A percentile compares a stretch with the other conserved stretches of the same genome.
These are phyloP conservation scores for Paralichthys olivaceus DNA, from an alignment of 2,113 vertebrate species.

Conservation along the genomic window DNA sequence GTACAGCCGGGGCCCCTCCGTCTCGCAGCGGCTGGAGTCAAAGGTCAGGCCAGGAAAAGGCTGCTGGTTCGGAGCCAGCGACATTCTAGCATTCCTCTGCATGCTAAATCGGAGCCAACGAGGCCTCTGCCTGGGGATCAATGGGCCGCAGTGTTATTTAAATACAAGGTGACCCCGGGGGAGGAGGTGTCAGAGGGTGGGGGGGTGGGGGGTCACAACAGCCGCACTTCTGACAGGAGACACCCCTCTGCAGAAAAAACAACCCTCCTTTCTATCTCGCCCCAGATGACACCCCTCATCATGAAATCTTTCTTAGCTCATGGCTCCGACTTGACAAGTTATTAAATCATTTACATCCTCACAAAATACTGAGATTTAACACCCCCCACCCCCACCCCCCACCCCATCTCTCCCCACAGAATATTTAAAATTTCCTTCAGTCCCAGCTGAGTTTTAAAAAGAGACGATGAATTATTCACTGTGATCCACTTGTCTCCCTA, in stretches of 20 bases:
- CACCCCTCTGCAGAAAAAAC: not conserved
- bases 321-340: conserved; percentile 27
- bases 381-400: not conserved
- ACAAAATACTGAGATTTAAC: conserved; percentile 40
- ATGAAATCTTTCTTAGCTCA: conserved; percentile 16
- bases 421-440: conserved; percentile 32
- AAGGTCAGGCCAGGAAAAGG: conserved; percentile 71
- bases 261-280: conserved; percentile 1
- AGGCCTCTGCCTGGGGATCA: conserved; percentile 66
- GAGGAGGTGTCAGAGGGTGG: not conserved
- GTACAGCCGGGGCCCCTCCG: not conserved
- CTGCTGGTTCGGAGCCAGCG: conserved; percentile 58
- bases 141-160: conserved; percentile 68
- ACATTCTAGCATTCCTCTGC: conserved; percentile 75
- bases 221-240: conserved; percentile 34
- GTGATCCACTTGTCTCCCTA: conserved; percentile 11
- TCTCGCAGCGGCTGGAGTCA: conserved; percentile 56
- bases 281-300: conserved; percentile 33
- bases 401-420: not conserved
- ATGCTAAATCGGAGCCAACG: conserved; percentile 65
- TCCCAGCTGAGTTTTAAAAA: conserved; percentile 38
- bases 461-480: conserved; percentile 56
- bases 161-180: conserved; percentile 55
- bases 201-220: not conserved
- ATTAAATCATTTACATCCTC: conserved; percentile 44